Base-by-base conservation (phyloP, 2,888 invertebrate genomes). In the Leptopterna dolabrata region DNA sequence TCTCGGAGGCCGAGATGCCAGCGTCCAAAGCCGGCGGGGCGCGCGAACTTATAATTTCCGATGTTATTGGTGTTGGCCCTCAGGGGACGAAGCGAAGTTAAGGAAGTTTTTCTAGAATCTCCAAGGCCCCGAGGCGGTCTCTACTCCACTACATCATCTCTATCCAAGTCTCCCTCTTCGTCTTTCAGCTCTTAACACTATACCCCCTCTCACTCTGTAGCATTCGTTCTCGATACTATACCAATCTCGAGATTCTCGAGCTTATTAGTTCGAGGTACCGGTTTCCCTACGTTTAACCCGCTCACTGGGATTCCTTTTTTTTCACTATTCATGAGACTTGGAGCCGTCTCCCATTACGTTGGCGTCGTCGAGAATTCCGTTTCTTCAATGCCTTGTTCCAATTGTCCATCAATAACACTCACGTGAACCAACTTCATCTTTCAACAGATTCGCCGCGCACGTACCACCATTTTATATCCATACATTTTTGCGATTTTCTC, bases 41-140 rank as follows among this genome's bases (percentile, higher is more conserved):
- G 63, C 63, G 63, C 63, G 63, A 63, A 63, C 63, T 63, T 63
- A 63, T 63, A 63, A 63, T 63, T 63, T 63, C 63, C 63, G 63
- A 63, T 24, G 63, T 63, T 63, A 63, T 63, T 63, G 63, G 63
- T 63, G 63, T 24, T 9, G 0, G 24, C 24, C 63, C 63, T 11
- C 19, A 27, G 63, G 63, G 24, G 24, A 63, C 63, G 63, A 63
- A 19, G 7, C 63, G 63, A 63, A 24, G 63, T 63, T 63, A 19
- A 24, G 63, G 63, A 63, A 63, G 24, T 63, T 63, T 63, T 63
- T 63, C 63, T 63, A 24, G 63, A 63, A 63, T 24, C 63, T 63
- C 63, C 51, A 63, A 27, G 19, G 24, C 63, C 63, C 63, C 63
- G 24, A 63, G 63, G 63, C 7, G 24, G 24, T 63, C 63, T 55